Base-by-base conservation (phyloP, 2,888 invertebrate species). In the Drosophila merina region DNA sequence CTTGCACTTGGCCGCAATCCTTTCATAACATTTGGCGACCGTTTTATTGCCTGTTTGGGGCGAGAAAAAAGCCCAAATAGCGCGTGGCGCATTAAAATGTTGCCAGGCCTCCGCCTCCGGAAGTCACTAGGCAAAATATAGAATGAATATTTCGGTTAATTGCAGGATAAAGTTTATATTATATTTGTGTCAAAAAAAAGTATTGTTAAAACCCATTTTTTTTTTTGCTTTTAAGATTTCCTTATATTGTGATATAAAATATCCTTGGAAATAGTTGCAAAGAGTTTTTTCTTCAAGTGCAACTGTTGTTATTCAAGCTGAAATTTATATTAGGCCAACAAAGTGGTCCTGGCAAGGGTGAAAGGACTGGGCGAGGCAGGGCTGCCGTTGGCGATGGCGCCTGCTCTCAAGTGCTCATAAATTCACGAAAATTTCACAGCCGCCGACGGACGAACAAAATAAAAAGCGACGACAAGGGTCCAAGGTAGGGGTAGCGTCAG, bases 381-480 rank as follows among this genome's bases (percentile, higher is more conserved):
- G 51, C 48, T 57, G 69, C 73, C 80, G 57, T 72, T 68, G 74
- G 78, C 81, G 38, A 72, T 81, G 79, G 82, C 82, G 86, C 79
- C 87, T 86, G 87, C 85, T 82, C 74, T 85, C 85, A 88, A 89
- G 89, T 86, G 88, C 82, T 78, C 85, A 89, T 89, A 89, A 89
- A 89, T 89, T 88, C 76, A 82, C 87, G 85, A 85, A 84, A 84
- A 75, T 84, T 85, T 85, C 85, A 85, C 87, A 85, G 85, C 87
- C 81, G 76, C 85, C 84, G 76, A 76, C 81, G 72, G 72, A 79
- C 79, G 73, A 71, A 76, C 79, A 70, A 84, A 78, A 84, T 73
- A 77, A 64, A 86, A 80, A 79, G 64, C 64, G 54, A 54, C 57
- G 14, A 45, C 31, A 30, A 47, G 30, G 57, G 25, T 44, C 5